phyloP scores from a whole-genome alignment of 1,140 invertebrate genomes.

The Cecropterus lyciades region DNA sequence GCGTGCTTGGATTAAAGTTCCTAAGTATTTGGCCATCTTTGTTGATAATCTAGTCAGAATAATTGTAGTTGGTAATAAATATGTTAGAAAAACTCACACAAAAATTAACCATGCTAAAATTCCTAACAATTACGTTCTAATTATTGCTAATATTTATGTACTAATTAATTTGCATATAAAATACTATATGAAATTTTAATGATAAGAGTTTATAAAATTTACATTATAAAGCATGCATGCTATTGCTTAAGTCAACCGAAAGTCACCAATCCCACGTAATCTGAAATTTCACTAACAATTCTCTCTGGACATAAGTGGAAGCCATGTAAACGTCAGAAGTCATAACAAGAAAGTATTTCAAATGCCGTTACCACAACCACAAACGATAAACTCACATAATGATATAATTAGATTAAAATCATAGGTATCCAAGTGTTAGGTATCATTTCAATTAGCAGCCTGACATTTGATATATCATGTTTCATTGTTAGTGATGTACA shows the following conservation, averaged over 20 bases:
- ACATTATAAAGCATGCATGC: too few species aligned
- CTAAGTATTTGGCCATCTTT: too few species aligned
- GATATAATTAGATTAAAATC: conserved; percentile 29
- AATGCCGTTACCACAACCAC: conserved; percentile 18
- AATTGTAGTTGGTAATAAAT: too few species aligned
- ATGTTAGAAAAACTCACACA: too few species aligned
- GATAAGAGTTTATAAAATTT: too few species aligned
- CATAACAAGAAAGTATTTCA: conserved; percentile 50
- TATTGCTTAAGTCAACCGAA: neutral
- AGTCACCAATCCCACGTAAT: neutral
- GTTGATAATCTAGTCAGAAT: too few species aligned
- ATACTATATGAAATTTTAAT: too few species aligned
- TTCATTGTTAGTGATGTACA: neutral
- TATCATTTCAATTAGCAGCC: conserved; percentile 2
- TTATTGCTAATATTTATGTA: too few species aligned
- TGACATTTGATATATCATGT: neutral
- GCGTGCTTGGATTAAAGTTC: too few species aligned
- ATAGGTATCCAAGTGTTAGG: neutral
- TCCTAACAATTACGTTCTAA: too few species aligned
- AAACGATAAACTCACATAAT: conserved; percentile 27
- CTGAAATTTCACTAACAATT: neutral
- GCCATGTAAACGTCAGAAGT: conserved; percentile 64
- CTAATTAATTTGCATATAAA: too few species aligned
- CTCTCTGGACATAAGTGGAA: conserved; percentile 48
- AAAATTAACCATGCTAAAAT: too few species aligned